phyloP scores from a whole-genome alignment of 1,140 invertebrate genomes.

The Ladona fulva region DNA sequence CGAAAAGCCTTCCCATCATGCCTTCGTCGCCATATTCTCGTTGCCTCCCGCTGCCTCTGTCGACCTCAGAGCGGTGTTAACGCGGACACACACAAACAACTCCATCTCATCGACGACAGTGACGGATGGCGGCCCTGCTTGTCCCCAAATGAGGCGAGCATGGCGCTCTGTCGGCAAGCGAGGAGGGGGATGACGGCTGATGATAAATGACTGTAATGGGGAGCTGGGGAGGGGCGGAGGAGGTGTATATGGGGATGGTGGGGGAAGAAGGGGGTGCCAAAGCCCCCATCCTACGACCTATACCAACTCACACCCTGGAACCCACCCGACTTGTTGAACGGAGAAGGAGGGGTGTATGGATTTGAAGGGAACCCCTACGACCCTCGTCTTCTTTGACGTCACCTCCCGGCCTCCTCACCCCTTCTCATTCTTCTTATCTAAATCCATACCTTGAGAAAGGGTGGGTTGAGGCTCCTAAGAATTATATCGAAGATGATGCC shows the following conservation, averaged over 20 bases:
- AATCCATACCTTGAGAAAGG: not conserved
- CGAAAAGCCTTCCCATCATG: not conserved
- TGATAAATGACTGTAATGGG: not conserved
- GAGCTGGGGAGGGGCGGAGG: too few relatives aligned
- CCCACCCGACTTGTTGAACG: constrained; percentile 1
- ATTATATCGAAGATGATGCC: not conserved
- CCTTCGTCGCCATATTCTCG: not conserved
- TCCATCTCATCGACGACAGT: not conserved
- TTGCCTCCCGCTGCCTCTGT: not conserved
- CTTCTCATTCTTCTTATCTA: not conserved
- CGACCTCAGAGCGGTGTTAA: not conserved
- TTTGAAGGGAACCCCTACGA: not conserved
- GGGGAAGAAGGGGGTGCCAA: not conserved
- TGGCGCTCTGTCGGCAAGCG: not conserved
- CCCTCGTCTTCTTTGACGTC: not conserved
- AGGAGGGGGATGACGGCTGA: not conserved
- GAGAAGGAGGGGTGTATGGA: not conserved
- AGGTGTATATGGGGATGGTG: not conserved
- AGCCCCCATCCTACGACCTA: not conserved
- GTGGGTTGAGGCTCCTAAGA: not conserved
- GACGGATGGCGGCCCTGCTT: not conserved
- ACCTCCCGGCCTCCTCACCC: not conserved
- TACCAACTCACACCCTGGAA: not conserved
- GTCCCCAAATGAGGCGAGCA: constrained; percentile 1
- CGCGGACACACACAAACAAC: not conserved